Evolutionary conservation across 2,888 invertebrate species (phyloP).

Genomic region (Petrolisthes manimaculis): DNA sequence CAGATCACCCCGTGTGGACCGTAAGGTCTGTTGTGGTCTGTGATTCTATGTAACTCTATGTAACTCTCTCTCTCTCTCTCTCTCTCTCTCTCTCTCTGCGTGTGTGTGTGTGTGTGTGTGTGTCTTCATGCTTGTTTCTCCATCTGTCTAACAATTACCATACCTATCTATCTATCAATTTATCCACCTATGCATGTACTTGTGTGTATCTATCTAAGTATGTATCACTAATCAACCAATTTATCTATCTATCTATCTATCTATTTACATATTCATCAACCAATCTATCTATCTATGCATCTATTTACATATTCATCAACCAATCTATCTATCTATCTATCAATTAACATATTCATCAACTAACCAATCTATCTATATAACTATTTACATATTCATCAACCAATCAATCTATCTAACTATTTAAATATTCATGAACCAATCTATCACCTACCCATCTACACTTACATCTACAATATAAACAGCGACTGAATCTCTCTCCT

Average conservation of each 20-base stretch:
- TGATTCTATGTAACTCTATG: no score
- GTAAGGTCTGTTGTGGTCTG: no score
- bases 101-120: no score
- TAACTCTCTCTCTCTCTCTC: conserved; percentile 41
- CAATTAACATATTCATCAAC: no score
- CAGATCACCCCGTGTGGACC: no score
- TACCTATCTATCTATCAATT: not conserved
- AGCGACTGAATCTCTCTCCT: not conserved
- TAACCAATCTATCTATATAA: conserved; percentile 26
- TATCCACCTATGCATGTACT: not conserved
- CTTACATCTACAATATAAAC: not conserved
- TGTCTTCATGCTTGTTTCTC: not conserved
- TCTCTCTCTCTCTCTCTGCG: conserved; percentile 31
- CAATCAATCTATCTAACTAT: no score
- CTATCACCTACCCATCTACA: not conserved
- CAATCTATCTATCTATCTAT: no score
- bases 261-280: not conserved
- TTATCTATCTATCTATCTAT: conserved; percentile 20
- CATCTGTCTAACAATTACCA: conserved; percentile 9
- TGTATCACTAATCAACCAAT: not conserved
- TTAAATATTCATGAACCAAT: no score
- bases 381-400: not conserved
- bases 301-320: no score
- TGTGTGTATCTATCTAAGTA: conserved; percentile 15
- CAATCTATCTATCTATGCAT: no score